Percentiles rank a stretch among this genome's conserved stretches.
These are phyloP conservation scores for Brachionus calyciflorus DNA, from an alignment of 1,140 invertebrate species.

Conservation along the genomic window DNA sequence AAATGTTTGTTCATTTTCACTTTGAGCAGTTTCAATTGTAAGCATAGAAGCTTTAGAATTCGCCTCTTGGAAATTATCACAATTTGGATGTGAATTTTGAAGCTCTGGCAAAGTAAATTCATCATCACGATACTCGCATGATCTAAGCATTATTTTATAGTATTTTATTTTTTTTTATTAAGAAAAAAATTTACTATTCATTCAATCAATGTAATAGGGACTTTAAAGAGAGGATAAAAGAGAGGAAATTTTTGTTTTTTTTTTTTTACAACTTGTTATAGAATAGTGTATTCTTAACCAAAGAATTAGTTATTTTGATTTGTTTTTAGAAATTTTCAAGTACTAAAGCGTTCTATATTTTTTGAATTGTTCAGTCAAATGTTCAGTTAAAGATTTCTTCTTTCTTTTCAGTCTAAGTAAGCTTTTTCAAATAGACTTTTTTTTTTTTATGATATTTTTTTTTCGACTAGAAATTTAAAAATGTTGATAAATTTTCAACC, in stretches of 20 bases:
- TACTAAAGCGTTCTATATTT: conserved; percentile 24
- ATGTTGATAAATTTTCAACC: too few species aligned
- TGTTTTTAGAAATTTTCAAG: conserved; percentile 5
- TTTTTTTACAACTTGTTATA: too few species aligned
- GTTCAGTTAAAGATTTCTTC: conserved; percentile 21
- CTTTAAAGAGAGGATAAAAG: too few species aligned
- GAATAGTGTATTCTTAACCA: too few species aligned
- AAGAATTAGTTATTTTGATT: conserved; percentile 11
- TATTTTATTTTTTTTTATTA: not conserved
- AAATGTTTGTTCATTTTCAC: too few species aligned
- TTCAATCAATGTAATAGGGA: not conserved
- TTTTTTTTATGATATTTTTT: too few species aligned
- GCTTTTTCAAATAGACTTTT: too few species aligned
- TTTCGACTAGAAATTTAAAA: too few species aligned
- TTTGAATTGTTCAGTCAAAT: conserved; percentile 13
- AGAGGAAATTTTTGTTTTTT: not conserved
- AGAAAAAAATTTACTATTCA: not conserved
- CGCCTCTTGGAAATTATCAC: not conserved
- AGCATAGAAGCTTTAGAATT: not conserved
- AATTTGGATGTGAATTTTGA: not conserved
- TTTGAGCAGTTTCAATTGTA: too few species aligned
- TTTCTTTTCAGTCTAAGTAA: conserved; percentile 9
- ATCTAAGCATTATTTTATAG: conserved; percentile 5
- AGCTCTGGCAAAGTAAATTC: not conserved
- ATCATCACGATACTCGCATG: conserved; percentile 17